Evolutionary conservation across 2,888 invertebrate species (phyloP).

Genomic region (Phortica okadai): DNA sequence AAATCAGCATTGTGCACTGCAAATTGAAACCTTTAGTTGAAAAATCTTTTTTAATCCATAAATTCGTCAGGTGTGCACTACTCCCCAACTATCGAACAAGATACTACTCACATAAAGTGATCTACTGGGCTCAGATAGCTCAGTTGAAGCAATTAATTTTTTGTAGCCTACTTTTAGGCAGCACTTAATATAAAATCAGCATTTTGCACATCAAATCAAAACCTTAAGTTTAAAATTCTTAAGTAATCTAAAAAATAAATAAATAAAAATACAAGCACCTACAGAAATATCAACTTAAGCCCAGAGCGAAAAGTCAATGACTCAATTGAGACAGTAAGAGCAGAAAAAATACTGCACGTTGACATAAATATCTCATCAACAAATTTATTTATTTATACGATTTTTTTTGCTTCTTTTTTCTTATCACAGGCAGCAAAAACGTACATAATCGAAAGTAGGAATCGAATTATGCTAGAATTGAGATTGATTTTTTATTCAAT

Average conservation of each 20-base stretch:
- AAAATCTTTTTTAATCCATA: no score
- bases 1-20: not conserved
- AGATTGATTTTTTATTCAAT: conserved; percentile 76
- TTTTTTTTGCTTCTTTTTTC: conserved; percentile 18
- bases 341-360: conserved; percentile 7
- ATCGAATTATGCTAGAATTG: conserved; percentile 75
- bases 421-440: conserved; percentile 21
- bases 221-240: not conserved
- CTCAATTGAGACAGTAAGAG: conserved; percentile 17
- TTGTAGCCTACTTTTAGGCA: not conserved
- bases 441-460: conserved; percentile 65
- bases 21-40: no score
- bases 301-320: conserved; percentile 19
- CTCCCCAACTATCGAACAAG: no score
- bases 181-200: not conserved
- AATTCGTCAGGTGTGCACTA: no score
- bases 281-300: conserved; percentile 4
- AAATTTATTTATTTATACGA: conserved; percentile 21
- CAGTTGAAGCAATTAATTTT: not conserved
- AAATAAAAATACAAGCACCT: not conserved
- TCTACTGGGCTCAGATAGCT: no score
- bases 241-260: not conserved
- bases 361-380: conserved; percentile 22
- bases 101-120: no score
- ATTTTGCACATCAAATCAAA: not conserved